Evolutionary conservation across 2,797 vertebrate species (phyloP).

Genomic region (Oreortyx pictus): DNA sequence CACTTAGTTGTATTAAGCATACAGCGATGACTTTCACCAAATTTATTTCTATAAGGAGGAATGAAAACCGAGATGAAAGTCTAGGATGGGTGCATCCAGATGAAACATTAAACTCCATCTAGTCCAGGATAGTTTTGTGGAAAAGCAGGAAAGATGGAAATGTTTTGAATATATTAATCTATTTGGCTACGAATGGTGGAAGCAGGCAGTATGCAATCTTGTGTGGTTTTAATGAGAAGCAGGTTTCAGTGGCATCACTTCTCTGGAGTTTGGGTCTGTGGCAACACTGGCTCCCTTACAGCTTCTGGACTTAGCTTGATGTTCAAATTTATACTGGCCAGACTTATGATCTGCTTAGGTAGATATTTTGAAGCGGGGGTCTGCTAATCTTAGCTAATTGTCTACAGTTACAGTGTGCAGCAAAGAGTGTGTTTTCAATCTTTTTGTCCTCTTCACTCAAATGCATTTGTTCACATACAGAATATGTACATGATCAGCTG

Average conservation of each 20-base stretch:
- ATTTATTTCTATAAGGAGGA: not conserved
- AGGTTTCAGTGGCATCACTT: not conserved
- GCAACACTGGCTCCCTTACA: not conserved
- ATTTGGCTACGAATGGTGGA: not conserved
- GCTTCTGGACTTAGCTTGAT: not conserved
- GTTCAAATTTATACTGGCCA: not conserved
- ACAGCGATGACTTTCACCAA: not conserved
- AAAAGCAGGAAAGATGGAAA: rapidly evolving
- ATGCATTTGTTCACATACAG: not conserved
- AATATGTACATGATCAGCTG: not conserved
- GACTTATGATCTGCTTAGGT: not conserved
- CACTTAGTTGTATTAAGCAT: not conserved
- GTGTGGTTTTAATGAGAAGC: not conserved
- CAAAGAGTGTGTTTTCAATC: not conserved
- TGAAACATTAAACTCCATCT: not conserved
- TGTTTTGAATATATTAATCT: not conserved
- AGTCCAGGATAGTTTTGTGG: not conserved
- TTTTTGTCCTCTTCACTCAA: not conserved
- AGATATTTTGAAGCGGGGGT: not conserved
- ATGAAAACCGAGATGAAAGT: not conserved
- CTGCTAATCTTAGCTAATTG: constrained; percentile 8
- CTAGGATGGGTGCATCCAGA: not conserved
- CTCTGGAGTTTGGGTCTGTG: not conserved
- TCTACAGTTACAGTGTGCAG: not conserved
- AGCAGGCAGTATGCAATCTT: not conserved